phyloP scores from a whole-genome alignment of 2,113 vertebrate species.

The Thunnus maccoyii region DNA sequence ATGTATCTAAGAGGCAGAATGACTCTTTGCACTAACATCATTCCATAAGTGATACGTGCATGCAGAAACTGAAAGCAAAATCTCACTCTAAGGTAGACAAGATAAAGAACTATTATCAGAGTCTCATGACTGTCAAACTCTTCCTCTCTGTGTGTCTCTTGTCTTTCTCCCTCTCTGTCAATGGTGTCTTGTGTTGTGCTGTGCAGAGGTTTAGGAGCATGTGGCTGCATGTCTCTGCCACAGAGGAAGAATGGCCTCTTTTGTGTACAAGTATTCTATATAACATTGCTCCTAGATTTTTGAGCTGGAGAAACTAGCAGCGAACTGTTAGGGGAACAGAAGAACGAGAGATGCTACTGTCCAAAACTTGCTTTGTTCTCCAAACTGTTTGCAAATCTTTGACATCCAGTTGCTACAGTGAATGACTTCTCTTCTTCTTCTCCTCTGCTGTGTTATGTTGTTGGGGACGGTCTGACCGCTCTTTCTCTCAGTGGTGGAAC shows the following conservation, averaged over 20 bases:
- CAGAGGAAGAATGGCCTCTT: conserved; percentile 62
- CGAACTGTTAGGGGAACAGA: background rate
- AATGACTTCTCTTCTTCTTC: conserved; percentile 18
- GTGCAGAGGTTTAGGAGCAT: conserved; percentile 64
- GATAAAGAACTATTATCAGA: conserved; percentile 12
- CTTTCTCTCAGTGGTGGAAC: background rate
- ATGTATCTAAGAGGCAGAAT: background rate
- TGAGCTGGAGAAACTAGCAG: background rate
- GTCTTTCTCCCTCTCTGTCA: conserved; percentile 48
- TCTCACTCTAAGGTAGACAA: conserved; percentile 39
- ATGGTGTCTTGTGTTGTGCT: conserved; percentile 59
- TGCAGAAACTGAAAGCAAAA: background rate
- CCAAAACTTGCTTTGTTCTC: background rate
- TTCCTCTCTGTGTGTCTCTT: conserved; percentile 5
- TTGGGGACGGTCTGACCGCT: conserved; percentile 1
- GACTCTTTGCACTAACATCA: background rate
- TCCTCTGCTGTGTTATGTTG: background rate
- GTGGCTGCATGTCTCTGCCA: conserved; percentile 46
- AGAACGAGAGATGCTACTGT: background rate
- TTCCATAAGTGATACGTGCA: conserved; percentile 8
- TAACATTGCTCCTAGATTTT: conserved; percentile 18
- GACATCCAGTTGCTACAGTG: conserved; percentile 17
- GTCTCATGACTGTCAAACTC: conserved; percentile 60
- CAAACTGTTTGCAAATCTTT: conserved; percentile 24
- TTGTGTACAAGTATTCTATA: conserved; percentile 61